These are phyloP conservation scores for Wiebesia pumilae DNA, from an alignment of 1,140 invertebrate species.

Conservation along the genomic window DNA sequence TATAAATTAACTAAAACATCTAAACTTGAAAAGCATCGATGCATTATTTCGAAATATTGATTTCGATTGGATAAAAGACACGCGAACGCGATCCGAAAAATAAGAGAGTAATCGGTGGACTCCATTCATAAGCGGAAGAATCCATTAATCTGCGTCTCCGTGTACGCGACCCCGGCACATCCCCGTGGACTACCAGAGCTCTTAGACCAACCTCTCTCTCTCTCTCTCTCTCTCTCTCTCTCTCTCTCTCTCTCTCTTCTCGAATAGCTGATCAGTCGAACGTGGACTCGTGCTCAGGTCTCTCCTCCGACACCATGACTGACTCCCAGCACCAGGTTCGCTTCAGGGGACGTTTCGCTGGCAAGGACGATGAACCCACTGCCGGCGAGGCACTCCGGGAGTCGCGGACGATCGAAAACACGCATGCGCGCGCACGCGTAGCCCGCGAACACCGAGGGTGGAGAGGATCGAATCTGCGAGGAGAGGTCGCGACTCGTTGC, in stretches of 20 bases:
- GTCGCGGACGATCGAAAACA: conserved; percentile 33
- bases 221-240: no score
- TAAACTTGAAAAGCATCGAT: no score
- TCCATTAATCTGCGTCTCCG: background rate
- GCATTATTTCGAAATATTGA: background rate
- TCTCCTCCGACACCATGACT: background rate
- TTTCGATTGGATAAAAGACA: no score
- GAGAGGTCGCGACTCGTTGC: no score
- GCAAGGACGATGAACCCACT: conserved; percentile 37
- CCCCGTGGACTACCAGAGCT: no score
- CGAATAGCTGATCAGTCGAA: no score
- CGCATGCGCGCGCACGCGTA: background rate
- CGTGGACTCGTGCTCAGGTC: background rate
- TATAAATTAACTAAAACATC: no score
- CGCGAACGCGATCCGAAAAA: no score
- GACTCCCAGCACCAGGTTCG: background rate
- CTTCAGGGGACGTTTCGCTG: background rate
- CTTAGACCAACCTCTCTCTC: no score
- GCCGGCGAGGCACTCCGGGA: conserved; percentile 16
- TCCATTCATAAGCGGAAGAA: background rate
- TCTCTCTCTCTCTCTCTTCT: no score
- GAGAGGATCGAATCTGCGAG: background rate
- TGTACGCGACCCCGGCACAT: no score
- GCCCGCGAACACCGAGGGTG: no score
- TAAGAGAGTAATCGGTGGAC: background rate